A percentile compares a stretch with the other conserved stretches of the same genome.
Evolutionary conservation across 2,888 invertebrate species (phyloP).

Genomic region (Colostygia pectinataria): DNA sequence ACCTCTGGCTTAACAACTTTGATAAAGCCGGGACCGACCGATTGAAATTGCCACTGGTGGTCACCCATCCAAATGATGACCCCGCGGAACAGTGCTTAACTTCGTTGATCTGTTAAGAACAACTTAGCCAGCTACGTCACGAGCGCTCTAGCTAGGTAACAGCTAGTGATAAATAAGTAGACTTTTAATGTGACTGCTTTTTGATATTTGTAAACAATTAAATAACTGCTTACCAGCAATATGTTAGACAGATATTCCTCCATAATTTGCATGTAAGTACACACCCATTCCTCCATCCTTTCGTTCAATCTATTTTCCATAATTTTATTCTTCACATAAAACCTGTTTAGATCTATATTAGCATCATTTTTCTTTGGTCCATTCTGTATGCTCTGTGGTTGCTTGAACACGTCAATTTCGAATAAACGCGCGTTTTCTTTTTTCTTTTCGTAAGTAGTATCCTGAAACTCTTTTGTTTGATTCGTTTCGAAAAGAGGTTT

Average conservation of each 20-base stretch:
- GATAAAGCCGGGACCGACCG: too few relatives aligned
- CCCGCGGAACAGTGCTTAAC: too few relatives aligned
- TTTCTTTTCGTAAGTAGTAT: slow-evolving; percentile 16
- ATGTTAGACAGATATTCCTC: slow-evolving; percentile 50
- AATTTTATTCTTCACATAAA: slow-evolving; percentile 36
- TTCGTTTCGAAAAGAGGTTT: slow-evolving; percentile 10
- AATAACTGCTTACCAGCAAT: slow-evolving; percentile 45
- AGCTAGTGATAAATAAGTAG: too few relatives aligned
- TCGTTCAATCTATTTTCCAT: slow-evolving; percentile 39
- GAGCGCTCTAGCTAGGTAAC: too few relatives aligned
- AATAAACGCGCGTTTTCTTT: not conserved
- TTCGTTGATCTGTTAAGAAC: too few relatives aligned
- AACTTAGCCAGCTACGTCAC: too few relatives aligned
- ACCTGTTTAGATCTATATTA: slow-evolving; percentile 38
- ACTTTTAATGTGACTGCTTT: too few relatives aligned
- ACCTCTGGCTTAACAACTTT: too few relatives aligned
- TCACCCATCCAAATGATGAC: too few relatives aligned
- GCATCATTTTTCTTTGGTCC: not conserved
- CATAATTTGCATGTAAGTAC: slow-evolving; percentile 56
- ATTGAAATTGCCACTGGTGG: too few relatives aligned
- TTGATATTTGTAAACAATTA: not conserved
- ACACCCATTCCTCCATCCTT: slow-evolving; percentile 54
- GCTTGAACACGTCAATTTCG: slow-evolving; percentile 3
- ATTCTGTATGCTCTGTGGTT: not conserved
- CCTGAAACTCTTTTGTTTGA: slow-evolving; percentile 11